phyloP scores from a whole-genome alignment of 2,888 invertebrate species.

The Rhagonycha fulva region DNA sequence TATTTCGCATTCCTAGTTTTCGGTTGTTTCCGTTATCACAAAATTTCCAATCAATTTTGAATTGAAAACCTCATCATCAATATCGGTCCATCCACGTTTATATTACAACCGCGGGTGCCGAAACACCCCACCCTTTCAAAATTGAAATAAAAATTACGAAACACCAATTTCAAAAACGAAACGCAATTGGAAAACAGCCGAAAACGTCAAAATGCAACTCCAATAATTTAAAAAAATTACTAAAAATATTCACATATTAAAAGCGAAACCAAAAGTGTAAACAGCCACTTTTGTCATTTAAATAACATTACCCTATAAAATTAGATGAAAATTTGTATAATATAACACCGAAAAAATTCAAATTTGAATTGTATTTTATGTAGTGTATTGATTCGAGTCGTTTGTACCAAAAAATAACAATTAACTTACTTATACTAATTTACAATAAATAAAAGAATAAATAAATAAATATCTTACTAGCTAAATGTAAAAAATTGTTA shows the following conservation, averaged over 20 bases:
- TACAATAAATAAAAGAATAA: background rate
- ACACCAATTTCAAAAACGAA: background rate
- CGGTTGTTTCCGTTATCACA: background rate
- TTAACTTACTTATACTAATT: background rate
- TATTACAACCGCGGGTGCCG: background rate
- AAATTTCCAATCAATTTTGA: background rate
- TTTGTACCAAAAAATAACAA: conserved; percentile 3
- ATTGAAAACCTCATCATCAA: background rate
- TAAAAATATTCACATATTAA: background rate
- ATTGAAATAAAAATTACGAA: background rate
- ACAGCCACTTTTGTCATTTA: background rate
- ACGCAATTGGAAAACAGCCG: background rate
- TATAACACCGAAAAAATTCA: background rate
- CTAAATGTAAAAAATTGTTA: background rate
- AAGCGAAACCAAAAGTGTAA: background rate
- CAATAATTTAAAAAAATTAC: background rate
- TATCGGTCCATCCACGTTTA: background rate
- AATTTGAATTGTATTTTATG: background rate
- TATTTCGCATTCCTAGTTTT: background rate
- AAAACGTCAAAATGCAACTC: background rate
- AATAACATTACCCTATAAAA: background rate
- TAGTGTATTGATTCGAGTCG: background rate
- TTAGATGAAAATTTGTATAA: background rate
- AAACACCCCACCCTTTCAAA: background rate
- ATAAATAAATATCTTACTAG: background rate